phyloP scores from a whole-genome alignment of 1,140 invertebrate species.

The Pollicipes pollicipes region DNA sequence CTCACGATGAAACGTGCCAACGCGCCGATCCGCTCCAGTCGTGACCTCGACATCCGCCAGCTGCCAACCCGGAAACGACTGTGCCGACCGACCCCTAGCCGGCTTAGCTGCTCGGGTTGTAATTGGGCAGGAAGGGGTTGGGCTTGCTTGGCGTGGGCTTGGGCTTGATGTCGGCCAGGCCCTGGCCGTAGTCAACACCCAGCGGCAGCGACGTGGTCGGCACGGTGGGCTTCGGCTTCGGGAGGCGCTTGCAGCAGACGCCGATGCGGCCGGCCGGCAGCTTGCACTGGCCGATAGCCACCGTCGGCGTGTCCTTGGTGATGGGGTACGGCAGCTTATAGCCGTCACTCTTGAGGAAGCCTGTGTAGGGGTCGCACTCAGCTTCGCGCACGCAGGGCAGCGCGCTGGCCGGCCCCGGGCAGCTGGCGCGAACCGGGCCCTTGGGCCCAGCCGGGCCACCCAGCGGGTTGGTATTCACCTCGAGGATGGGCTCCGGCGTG shows the following conservation, averaged over 20 bases:
- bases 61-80: too few species aligned
- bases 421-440: neutral
- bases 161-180: neutral
- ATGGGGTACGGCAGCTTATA: neutral
- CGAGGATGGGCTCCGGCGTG: neutral
- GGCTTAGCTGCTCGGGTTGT: neutral
- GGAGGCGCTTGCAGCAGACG: neutral
- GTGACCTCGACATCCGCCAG: too few species aligned
- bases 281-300: slow-evolving; percentile 1
- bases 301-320: slow-evolving; percentile 4
- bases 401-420: neutral
- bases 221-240: neutral
- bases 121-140: neutral
- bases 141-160: neutral
- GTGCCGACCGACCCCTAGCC: too few species aligned
- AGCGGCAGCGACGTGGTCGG: neutral
- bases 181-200: neutral
- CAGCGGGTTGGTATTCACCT: slow-evolving; percentile 1
- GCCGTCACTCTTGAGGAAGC: neutral
- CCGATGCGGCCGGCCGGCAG: neutral
- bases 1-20: too few species aligned
- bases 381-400: neutral
- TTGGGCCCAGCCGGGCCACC: neutral
- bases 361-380: neutral
- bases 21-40: too few species aligned